Evolutionary conservation across 1,140 invertebrate genomes (phyloP).

Genomic region (Pollicipes pollicipes): DNA sequence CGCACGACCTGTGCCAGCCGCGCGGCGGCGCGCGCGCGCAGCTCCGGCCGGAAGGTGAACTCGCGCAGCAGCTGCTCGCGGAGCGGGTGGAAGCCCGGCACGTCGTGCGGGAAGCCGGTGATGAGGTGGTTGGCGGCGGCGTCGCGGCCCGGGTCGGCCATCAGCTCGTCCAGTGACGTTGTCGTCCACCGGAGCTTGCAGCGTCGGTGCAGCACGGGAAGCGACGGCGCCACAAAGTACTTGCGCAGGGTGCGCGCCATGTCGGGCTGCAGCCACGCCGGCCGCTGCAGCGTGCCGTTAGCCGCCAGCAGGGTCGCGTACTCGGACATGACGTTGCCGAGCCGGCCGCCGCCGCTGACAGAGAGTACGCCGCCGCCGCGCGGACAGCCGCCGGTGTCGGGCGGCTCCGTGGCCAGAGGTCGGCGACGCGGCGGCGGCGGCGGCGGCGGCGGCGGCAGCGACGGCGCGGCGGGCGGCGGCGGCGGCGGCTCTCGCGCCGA

Average conservation of each 20-base stretch:
- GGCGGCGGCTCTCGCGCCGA: too few relatives aligned
- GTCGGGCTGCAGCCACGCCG: not conserved
- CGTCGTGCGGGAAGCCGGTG: not conserved
- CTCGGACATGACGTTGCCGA: constrained; percentile 13
- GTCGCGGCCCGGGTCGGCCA: not conserved
- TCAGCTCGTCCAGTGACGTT: not conserved
- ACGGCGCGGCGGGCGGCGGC: too few relatives aligned
- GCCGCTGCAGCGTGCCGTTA: not conserved
- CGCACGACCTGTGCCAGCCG: not conserved
- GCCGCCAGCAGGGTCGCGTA: constrained; percentile 11
- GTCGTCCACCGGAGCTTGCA: not conserved
- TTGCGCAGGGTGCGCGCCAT: not conserved
- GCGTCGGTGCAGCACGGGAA: not conserved
- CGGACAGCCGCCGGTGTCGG: not conserved
- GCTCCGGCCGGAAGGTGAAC: not conserved
- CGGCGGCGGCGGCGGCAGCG: too few relatives aligned
- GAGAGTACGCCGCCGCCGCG: not conserved
- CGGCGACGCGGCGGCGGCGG: too few relatives aligned
- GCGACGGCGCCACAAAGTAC: not conserved
- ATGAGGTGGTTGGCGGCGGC: not conserved
- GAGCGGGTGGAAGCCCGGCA: not conserved
- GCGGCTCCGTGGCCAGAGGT: too few relatives aligned
- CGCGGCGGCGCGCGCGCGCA: not conserved
- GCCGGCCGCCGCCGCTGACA: constrained; percentile 4
- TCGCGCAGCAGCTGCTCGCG: not conserved